A percentile compares a stretch with the other conserved stretches of the same genome.
Evolutionary conservation across 2,113 vertebrate genomes (phyloP).

Genomic region (Raphicerus campestris): DNA sequence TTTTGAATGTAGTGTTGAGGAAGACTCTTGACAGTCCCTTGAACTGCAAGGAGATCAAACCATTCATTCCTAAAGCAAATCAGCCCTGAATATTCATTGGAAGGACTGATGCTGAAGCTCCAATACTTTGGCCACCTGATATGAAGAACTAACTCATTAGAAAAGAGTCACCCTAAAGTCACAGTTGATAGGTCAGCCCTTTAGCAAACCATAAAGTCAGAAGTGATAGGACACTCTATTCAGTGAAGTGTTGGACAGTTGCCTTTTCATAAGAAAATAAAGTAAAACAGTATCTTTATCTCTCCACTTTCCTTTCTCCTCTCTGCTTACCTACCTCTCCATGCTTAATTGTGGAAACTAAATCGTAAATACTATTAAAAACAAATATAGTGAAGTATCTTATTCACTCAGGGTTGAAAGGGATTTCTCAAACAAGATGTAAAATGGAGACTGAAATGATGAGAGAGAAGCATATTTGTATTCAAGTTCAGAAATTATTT

Average conservation of each 20-base stretch:
- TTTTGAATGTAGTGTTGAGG: background rate
- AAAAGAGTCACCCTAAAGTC: background rate
- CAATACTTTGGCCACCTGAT: background rate
- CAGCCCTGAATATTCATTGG: background rate
- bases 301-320: background rate
- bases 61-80: background rate
- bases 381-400: background rate
- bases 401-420: background rate
- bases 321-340: background rate
- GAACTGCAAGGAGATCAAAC: background rate
- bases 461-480: background rate
- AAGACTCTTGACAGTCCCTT: background rate
- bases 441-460: background rate
- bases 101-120: background rate
- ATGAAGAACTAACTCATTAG: background rate
- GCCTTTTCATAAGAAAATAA: background rate
- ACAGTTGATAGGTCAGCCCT: background rate
- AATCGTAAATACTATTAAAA: background rate
- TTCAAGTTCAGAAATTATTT: background rate
- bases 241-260: background rate
- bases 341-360: background rate
- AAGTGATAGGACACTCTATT: background rate
- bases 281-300: background rate
- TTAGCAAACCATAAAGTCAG: background rate
- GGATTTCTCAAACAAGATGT: background rate